These are phyloP conservation scores for Artibeus lituratus DNA, from an alignment of 2,797 vertebrate genomes.

Conservation along the genomic window DNA sequence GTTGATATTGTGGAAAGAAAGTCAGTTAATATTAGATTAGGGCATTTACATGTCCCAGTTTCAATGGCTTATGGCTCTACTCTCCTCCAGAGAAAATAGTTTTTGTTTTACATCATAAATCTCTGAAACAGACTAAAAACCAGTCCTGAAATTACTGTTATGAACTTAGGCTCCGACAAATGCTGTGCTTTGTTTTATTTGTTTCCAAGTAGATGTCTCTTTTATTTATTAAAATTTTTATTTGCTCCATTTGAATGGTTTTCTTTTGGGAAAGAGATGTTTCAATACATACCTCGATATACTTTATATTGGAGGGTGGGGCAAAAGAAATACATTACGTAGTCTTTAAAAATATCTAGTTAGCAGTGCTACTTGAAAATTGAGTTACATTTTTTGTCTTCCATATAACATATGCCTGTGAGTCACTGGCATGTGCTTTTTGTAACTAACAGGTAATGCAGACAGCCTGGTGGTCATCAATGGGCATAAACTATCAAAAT, in stretches of 20 bases:
- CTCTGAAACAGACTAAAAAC: conserved; percentile 34
- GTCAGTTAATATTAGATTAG: background rate
- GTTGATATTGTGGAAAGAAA: background rate
- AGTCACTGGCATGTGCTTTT: conserved; percentile 65
- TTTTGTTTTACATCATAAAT: conserved; percentile 26
- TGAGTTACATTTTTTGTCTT: background rate
- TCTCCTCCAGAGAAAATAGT: background rate
- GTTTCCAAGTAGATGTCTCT: conserved; percentile 71
- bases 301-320: background rate
- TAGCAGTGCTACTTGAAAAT: conserved; percentile 67
- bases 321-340: conserved; percentile 12
- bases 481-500: conserved; percentile 77
- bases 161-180: conserved; percentile 67
- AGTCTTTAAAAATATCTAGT: conserved; percentile 31
- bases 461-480: conserved; percentile 79
- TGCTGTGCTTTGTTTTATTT: conserved; percentile 88
- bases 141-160: background rate
- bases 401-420: conserved; percentile 51
- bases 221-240: conserved; percentile 32
- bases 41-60: background rate
- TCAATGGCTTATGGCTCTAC: background rate
- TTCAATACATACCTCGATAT: conserved; percentile 35
- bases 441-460: conserved; percentile 80
- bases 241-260: conserved; percentile 67
- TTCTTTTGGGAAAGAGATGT: conserved; percentile 65